phyloP scores from a whole-genome alignment of 2,888 invertebrate genomes.

The Chelonus formosanus region DNA sequence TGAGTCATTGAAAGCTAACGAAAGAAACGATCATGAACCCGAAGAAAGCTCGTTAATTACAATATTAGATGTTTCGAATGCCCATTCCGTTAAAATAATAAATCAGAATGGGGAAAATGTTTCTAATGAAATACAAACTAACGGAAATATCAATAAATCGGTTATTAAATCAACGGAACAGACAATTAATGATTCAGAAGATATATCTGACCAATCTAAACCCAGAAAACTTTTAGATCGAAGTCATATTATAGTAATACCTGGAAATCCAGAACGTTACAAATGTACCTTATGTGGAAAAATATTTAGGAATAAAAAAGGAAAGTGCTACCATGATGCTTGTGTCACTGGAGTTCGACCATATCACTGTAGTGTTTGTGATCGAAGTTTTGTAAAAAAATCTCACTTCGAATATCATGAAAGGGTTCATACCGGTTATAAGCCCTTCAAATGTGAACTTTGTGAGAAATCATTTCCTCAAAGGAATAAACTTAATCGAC shows the following conservation, averaged over 20 bases:
- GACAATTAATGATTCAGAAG: not conserved
- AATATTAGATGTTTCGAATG: too few species aligned
- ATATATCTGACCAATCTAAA: not conserved
- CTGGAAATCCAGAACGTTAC: slow-evolving; percentile 69
- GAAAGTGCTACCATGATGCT: slow-evolving; percentile 56
- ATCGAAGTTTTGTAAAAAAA: slow-evolving; percentile 70
- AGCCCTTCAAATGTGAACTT: slow-evolving; percentile 70
- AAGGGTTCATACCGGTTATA: slow-evolving; percentile 72
- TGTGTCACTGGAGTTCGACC: slow-evolving; percentile 65
- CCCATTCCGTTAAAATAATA: too few species aligned
- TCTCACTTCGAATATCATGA: slow-evolving; percentile 80
- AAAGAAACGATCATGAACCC: too few species aligned
- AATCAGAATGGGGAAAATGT: not conserved
- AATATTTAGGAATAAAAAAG: slow-evolving; percentile 71
- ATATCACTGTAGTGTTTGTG: slow-evolving; percentile 67
- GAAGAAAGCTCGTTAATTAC: too few species aligned
- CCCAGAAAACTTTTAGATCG: slow-evolving; percentile 43
- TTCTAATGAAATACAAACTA: not conserved
- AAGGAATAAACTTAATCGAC: slow-evolving; percentile 75
- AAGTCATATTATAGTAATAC: slow-evolving; percentile 53
- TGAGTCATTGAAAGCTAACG: not conserved
- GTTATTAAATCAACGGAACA: not conserved
- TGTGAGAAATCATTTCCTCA: slow-evolving; percentile 78
- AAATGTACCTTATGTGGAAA: slow-evolving; percentile 76
- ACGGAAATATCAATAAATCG: too few species aligned